These are phyloP conservation scores for Carlito syrichta DNA, from an alignment of 2,113 vertebrate genomes.

Conservation along the genomic window DNA sequence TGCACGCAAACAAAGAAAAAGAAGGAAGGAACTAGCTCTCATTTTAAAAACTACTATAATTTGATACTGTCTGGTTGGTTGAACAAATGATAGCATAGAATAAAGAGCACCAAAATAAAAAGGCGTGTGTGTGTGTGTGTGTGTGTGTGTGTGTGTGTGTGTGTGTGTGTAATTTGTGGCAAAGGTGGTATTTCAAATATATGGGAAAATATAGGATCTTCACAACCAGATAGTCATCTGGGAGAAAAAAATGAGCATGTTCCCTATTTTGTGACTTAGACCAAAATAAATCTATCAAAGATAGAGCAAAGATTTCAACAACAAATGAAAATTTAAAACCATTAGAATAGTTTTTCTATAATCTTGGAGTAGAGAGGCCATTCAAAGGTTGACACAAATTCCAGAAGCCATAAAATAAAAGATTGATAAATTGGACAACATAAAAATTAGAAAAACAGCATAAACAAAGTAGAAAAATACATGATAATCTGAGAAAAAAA, in stretches of 20 bases:
- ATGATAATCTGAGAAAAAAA: background rate
- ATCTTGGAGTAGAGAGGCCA: background rate
- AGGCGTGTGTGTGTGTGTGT: background rate
- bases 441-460: conserved; percentile 10
- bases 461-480: conserved; percentile 31
- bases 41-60: conserved; percentile 9
- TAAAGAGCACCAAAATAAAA: background rate
- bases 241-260: background rate
- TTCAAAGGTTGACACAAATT: background rate
- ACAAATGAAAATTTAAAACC: background rate
- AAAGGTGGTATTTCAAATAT: background rate
- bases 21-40: background rate
- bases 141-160: too few species aligned
- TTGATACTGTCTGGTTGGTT: background rate
- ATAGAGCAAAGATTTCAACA: background rate
- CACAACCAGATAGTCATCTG: background rate
- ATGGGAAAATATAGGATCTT: background rate
- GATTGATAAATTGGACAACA: background rate
- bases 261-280: background rate
- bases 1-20: background rate
- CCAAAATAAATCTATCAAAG: background rate
- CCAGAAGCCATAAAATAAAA: background rate
- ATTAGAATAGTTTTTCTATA: background rate
- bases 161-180: background rate
- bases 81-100: background rate